Base-by-base conservation (phyloP, 1,140 invertebrate species). In the Drosophila nigrodunni region DNA sequence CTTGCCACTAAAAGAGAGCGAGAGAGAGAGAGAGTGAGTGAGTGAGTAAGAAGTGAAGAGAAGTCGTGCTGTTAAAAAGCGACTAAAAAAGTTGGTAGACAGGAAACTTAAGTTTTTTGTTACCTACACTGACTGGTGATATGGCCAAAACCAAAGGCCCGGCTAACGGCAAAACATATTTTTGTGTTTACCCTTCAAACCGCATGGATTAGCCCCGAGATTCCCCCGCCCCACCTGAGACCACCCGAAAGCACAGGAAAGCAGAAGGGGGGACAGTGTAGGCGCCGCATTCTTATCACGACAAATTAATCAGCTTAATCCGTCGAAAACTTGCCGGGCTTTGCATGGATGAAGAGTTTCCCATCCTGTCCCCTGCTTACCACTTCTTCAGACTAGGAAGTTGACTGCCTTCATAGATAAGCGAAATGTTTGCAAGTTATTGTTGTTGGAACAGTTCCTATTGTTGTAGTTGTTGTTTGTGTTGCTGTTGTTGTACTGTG, bases 231-330 rank as follows among this genome's bases (percentile, higher is more conserved):
- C 52, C 47, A 30, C 58, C 25, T 7, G 34, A 10, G 10, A 2
- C 35, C 25, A 30, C 25, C 25, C 25, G 25, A 30, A 30, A 30
- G 25, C 25, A 0, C 25, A 30, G 25, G 25, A 13, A 10, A 41
- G 4, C 18, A 43, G 7, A 43, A 25, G 41, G 11, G 50, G 30
- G n/a, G 49, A 21, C 52, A 55, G 66, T 58, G 81, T 77, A 49
- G 77, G 66, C 77, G 78, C 80, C 80, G 85, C 80, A 80, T 74
- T 80, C 86, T 88, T 88, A 88, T 88, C 83, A 74, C 77, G 71
- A 64, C 80, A 89, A 89, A 88, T 88, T 88, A 88, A 88, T 88
- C 85, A 89, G 85, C 85, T 88, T 88, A 88, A 88, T 88, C 85
- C 85, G 85, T 89, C 86, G 77, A 88, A 83, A 88, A 89, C 77